phyloP scores from a whole-genome alignment of 2,888 invertebrate genomes.

The Halictus ligatus region DNA sequence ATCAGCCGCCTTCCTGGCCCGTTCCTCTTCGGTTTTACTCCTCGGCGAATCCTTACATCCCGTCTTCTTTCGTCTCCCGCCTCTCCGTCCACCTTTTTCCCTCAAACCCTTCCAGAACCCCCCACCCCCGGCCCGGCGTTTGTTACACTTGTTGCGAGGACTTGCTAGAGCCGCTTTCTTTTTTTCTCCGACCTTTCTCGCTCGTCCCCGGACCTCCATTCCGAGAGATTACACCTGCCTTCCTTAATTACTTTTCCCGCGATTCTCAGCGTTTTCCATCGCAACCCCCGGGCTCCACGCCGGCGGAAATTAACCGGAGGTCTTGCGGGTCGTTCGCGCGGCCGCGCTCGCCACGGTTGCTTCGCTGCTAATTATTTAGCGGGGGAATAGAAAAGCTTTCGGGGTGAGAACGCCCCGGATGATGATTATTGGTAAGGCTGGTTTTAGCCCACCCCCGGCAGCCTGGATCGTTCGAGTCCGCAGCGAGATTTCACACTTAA shows the following conservation, averaged over 20 bases:
- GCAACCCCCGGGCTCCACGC: neutral
- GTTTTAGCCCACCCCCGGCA: neutral
- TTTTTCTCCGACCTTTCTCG: neutral
- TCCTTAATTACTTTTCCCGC: slow-evolving; percentile 36
- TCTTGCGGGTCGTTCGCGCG: neutral
- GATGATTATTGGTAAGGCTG: neutral
- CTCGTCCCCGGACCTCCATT: neutral
- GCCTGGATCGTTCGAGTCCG: neutral
- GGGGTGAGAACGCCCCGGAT: neutral
- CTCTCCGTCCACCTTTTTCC: neutral
- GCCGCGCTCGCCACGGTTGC: neutral
- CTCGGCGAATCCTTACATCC: neutral
- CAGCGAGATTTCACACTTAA: neutral
- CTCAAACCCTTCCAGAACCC: neutral
- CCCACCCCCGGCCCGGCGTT: no score
- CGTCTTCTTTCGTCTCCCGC: neutral
- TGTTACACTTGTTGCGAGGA: neutral
- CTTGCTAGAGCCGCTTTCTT: neutral
- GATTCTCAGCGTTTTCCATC: neutral
- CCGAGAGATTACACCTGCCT: slow-evolving; percentile 1
- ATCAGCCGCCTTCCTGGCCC: neutral
- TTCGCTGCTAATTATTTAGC: neutral
- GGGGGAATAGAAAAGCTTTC: neutral
- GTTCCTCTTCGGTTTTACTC: neutral
- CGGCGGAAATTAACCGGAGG: neutral